These are phyloP conservation scores for Nymphalis c-album DNA, from an alignment of 2,888 invertebrate species.

Conservation along the genomic window DNA sequence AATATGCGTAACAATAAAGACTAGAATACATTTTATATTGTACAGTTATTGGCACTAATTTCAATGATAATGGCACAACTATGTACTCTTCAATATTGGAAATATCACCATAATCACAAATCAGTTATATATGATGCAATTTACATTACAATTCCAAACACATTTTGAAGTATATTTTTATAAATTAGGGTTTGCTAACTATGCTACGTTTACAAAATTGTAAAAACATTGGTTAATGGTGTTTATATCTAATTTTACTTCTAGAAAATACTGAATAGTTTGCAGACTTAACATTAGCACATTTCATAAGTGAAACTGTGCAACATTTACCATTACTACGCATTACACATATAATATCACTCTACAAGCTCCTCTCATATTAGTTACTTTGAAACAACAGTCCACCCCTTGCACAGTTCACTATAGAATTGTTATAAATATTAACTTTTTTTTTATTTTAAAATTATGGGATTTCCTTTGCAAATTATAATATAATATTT, in stretches of 20 bases:
- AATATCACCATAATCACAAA: constrained; percentile 52
- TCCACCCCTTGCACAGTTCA: constrained; percentile 72
- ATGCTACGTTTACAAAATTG: constrained; percentile 74
- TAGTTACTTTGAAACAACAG: constrained; percentile 53
- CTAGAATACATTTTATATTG: constrained; percentile 80
- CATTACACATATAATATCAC: constrained; percentile 63
- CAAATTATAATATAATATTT: constrained; percentile 33
- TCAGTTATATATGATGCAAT: constrained; percentile 54
- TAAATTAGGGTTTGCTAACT: constrained; percentile 73
- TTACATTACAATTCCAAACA: constrained; percentile 59
- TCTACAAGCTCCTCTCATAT: constrained; percentile 65
- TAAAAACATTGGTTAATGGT: constrained; percentile 67
- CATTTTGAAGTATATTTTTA: constrained; percentile 45
- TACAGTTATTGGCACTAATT: constrained; percentile 82
- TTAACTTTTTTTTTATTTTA: constrained; percentile 16
- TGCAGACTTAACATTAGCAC: constrained; percentile 66
- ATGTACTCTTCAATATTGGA: constrained; percentile 65
- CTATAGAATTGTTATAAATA: constrained; percentile 52
- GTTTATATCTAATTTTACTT: constrained; percentile 70
- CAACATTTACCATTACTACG: constrained; percentile 57
- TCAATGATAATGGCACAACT: constrained; percentile 77
- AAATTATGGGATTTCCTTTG: constrained; percentile 32
- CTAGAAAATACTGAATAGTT: constrained; percentile 73
- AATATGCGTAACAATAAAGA: constrained; percentile 82
- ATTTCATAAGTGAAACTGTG: constrained; percentile 70